phyloP scores from a whole-genome alignment of 2,797 vertebrate species.

The Mastacembelus armatus region DNA sequence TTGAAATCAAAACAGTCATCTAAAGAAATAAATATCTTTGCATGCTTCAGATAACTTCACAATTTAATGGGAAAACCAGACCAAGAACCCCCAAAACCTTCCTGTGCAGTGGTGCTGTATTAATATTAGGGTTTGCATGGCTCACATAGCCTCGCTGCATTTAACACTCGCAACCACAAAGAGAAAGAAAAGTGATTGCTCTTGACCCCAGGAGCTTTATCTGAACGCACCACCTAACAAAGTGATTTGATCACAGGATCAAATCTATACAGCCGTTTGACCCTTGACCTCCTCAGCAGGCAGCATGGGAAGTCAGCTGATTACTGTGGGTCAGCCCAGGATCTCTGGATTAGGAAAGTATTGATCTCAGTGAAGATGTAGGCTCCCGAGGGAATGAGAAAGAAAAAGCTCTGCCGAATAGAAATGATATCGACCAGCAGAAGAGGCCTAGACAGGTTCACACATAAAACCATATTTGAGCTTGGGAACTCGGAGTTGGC shows the following conservation, averaged over 20 bases:
- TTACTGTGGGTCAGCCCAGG: slow-evolving; percentile 75
- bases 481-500: slow-evolving; percentile 70
- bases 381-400: slow-evolving; percentile 69
- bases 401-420: slow-evolving; percentile 71
- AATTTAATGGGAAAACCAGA: not conserved
- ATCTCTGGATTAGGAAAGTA: slow-evolving; percentile 79
- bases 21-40: slow-evolving; percentile 2
- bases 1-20: not conserved
- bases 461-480: slow-evolving; percentile 77
- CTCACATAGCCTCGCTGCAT: slow-evolving; percentile 18
- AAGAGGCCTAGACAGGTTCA: slow-evolving; percentile 63
- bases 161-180: slow-evolving; percentile 30
- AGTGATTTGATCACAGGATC: slow-evolving; percentile 81
- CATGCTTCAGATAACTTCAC: slow-evolving; percentile 19
- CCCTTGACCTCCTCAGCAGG: slow-evolving; percentile 75
- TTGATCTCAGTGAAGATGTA: slow-evolving; percentile 76
- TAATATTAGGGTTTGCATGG: slow-evolving; percentile 25
- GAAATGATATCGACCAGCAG: slow-evolving; percentile 74
- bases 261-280: slow-evolving; percentile 83
- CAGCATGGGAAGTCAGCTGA: slow-evolving; percentile 82
- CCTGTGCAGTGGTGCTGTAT: not conserved
- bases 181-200: slow-evolving; percentile 50
- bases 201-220: slow-evolving; percentile 71
- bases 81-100: slow-evolving; percentile 4
- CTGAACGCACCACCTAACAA: slow-evolving; percentile 69